A percentile compares a stretch with the other conserved stretches of the same genome.
Evolutionary conservation across 1,140 invertebrate genomes (phyloP).

Genomic region (Drosophila sechellia): DNA sequence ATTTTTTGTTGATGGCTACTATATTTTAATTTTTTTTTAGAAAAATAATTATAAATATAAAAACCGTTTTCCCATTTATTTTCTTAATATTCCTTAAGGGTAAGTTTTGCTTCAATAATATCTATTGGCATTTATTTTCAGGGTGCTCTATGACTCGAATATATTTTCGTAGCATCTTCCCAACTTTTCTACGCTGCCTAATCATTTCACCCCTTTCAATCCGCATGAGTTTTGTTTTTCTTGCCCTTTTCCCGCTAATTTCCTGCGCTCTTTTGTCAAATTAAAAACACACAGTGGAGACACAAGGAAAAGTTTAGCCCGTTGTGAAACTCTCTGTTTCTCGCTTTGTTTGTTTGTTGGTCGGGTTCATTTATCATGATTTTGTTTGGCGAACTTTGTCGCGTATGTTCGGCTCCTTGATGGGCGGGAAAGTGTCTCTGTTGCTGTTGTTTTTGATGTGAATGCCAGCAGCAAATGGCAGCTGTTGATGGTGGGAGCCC

Average conservation of each 20-base stretch:
- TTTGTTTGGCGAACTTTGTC: slow-evolving; percentile 78
- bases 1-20: background rate
- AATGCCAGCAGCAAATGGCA: slow-evolving; percentile 70
- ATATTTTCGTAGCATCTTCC: background rate
- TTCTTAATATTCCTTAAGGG: no score
- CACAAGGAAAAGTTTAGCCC: slow-evolving; percentile 53
- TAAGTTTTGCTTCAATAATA: background rate
- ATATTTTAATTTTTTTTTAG: no score
- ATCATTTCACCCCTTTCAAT: slow-evolving; percentile 68
- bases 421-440: slow-evolving; percentile 75
- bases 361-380: slow-evolving; percentile 82
- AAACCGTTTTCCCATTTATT: background rate
- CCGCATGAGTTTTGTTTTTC: slow-evolving; percentile 72
- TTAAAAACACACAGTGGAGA: slow-evolving; percentile 60
- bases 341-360: slow-evolving; percentile 58
- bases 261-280: slow-evolving; percentile 74
- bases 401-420: slow-evolving; percentile 57
- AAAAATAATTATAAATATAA: background rate
- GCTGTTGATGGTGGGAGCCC: slow-evolving; percentile 49
- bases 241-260: slow-evolving; percentile 73
- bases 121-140: background rate
- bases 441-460: slow-evolving; percentile 50
- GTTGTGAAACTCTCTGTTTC: slow-evolving; percentile 13
- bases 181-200: slow-evolving; percentile 10
- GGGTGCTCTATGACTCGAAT: background rate